phyloP scores from a whole-genome alignment of 2,888 invertebrate genomes.

The Campopleginae sp. region DNA sequence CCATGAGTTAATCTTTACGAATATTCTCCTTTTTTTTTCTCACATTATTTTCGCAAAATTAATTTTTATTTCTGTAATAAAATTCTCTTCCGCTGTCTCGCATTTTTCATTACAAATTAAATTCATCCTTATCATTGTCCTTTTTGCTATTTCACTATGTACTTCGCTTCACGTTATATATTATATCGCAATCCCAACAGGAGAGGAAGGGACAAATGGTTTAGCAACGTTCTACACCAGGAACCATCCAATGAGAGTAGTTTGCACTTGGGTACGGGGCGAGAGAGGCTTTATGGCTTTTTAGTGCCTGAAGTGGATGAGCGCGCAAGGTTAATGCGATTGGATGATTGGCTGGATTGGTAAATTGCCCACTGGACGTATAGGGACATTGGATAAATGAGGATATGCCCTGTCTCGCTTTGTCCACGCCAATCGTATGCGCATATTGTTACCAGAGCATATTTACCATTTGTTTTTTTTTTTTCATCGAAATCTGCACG shows the following conservation, averaged over 20 bases:
- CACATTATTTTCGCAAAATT: background rate
- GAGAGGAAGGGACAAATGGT: background rate
- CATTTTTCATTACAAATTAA: too few relatives aligned
- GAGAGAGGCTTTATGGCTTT: constrained; percentile 30
- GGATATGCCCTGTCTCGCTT: constrained; percentile 77
- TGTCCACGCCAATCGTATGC: constrained; percentile 17
- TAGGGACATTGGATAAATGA: constrained; percentile 83
- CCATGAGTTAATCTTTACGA: background rate
- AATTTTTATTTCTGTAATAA: background rate
- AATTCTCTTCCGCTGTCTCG: too few relatives aligned
- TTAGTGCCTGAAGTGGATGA: constrained; percentile 73
- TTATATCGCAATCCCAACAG: constrained; percentile 13
- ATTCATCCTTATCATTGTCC: constrained; percentile 2
- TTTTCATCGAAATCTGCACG: background rate
- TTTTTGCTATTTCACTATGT: constrained; percentile 37
- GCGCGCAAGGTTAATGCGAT: constrained; percentile 83
- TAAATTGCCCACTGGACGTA: constrained; percentile 80
- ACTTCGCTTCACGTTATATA: constrained; percentile 47
- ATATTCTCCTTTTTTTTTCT: background rate
- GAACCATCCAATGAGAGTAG: constrained; percentile 64
- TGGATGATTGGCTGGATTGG: constrained; percentile 83
- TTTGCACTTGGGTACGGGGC: constrained; percentile 11
- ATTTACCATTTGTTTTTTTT: too few relatives aligned
- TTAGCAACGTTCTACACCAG: constrained; percentile 49
- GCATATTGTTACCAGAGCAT: background rate